Conservation (phyloP, 2,797 vertebrate species). For the Lagocephalus sceleratus region DNA sequence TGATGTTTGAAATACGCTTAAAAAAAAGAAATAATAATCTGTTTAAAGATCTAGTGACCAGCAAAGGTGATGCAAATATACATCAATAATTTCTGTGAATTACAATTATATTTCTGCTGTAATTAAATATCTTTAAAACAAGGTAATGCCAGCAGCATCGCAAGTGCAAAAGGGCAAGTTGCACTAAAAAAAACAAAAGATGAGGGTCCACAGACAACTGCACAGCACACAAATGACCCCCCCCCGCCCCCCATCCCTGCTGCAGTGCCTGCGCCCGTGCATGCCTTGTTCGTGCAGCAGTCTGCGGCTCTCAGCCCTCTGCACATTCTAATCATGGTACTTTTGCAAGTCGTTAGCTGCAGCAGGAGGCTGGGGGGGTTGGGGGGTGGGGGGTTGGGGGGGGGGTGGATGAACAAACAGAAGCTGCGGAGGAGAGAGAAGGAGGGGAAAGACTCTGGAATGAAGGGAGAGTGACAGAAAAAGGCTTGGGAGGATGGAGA, state of each 20-base stretch:
- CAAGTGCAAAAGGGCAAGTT: slow-evolving; percentile 36
- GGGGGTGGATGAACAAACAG: slow-evolving; percentile 20
- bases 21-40: slow-evolving; percentile 7
- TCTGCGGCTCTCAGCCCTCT: slow-evolving; percentile 51
- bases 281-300: slow-evolving; percentile 46
- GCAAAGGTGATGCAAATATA: no score
- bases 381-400: not conserved
- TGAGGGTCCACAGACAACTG: slow-evolving; percentile 24
- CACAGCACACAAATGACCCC: slow-evolving; percentile 35
- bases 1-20: slow-evolving; percentile 2
- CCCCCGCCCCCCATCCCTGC: slow-evolving; percentile 31
- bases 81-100: no score
- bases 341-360: slow-evolving; percentile 57
- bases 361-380: slow-evolving; percentile 19
- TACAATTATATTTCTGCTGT: no score
- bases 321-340: slow-evolving; percentile 68
- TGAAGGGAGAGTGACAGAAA: slow-evolving; percentile 18
- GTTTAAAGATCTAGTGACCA: no score
- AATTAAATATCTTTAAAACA: no score
- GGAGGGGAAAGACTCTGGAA: slow-evolving; percentile 31
- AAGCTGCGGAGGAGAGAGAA: slow-evolving; percentile 27
- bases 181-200: slow-evolving; percentile 31
- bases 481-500: slow-evolving; percentile 18
- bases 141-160: no score
- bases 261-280: slow-evolving; percentile 25